Conservation (phyloP, 2,113 vertebrate species). For the Thryonomys swinderianus region DNA sequence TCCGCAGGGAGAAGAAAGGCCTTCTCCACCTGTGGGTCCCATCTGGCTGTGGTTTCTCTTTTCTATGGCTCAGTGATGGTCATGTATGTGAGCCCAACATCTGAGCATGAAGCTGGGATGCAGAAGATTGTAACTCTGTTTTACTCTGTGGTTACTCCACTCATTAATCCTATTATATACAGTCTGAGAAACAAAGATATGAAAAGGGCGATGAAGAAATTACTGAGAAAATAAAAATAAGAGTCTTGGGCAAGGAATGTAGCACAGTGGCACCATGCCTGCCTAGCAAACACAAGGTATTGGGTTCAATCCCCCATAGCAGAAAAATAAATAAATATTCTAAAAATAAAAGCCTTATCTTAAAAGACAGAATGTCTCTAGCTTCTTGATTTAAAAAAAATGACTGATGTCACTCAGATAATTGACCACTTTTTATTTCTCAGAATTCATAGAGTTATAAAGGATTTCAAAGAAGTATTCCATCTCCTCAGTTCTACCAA, state of each 20-base stretch:
- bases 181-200: constrained; percentile 79
- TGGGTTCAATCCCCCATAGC: too few relatives aligned
- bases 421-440: neutral
- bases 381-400: neutral
- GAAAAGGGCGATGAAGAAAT: constrained; percentile 68
- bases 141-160: constrained; percentile 75
- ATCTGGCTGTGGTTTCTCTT: constrained; percentile 78
- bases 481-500: neutral
- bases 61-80: constrained; percentile 82
- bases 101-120: constrained; percentile 18
- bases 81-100: constrained; percentile 78
- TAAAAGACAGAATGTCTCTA: neutral
- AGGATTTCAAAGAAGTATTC: neutral
- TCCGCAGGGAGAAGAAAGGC: constrained; percentile 69
- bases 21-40: constrained; percentile 81
- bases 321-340: too few relatives aligned
- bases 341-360: constrained; percentile 32
- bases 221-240: constrained; percentile 44
- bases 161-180: constrained; percentile 79
- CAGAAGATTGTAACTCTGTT: constrained; percentile 74
- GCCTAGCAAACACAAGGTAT: too few relatives aligned
- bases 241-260: too few relatives aligned
- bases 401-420: neutral
- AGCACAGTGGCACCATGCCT: too few relatives aligned
- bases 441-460: neutral